Evolutionary conservation across 2,797 vertebrate species (phyloP), one percentile per base, ranked within the genome.

Genomic region (Sebastes reedi): DNA sequence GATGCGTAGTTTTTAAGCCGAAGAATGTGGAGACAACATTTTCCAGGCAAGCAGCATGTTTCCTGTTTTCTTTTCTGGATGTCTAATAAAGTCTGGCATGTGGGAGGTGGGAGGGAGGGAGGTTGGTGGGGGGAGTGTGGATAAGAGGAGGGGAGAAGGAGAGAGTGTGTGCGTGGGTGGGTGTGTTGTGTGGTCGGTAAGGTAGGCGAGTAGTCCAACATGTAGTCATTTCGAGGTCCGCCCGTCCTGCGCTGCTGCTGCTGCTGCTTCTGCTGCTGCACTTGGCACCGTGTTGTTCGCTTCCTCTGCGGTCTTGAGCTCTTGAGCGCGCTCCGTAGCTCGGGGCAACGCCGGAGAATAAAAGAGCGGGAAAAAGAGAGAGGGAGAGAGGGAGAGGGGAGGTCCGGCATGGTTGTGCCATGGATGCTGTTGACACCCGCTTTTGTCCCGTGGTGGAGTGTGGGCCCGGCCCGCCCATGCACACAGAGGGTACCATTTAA

Each of bases 1-100:
- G 83, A 96, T 96, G 94, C 87, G 87, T 85, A 86, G 88, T 69
- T 95, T 92, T 92, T 96, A 86, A 95, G 91, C 92, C 90, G 94
- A 97, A 96, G 94, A 96, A 96, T 96, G 96, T 96, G 96, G 96
- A 96, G 96, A 91, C 96, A 96, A 95, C 95, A 93, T 96, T 97
- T 97, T 95, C 96, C 96, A 97, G 96, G 96, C 96, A 97, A 96
- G 96, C 94, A 91, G 95, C 94, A 96, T 94, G 94, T 95, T 96
- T 96, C 95, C 94, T 95, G 91, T 95, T 95, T 92, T 94, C 91
- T 95, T 91, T 95, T 93, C 93, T 90, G 92, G 93, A 93, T 94
- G 95, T 95, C 93, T 92, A 94, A 95, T 94, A 94, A 95, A 95
- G 93, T 94, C 87, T 94, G 94, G 90, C 91, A 91, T 94, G 91